These are phyloP conservation scores for Drosophila takahashii DNA, from an alignment of 1,140 invertebrate genomes.

Conservation along the genomic window DNA sequence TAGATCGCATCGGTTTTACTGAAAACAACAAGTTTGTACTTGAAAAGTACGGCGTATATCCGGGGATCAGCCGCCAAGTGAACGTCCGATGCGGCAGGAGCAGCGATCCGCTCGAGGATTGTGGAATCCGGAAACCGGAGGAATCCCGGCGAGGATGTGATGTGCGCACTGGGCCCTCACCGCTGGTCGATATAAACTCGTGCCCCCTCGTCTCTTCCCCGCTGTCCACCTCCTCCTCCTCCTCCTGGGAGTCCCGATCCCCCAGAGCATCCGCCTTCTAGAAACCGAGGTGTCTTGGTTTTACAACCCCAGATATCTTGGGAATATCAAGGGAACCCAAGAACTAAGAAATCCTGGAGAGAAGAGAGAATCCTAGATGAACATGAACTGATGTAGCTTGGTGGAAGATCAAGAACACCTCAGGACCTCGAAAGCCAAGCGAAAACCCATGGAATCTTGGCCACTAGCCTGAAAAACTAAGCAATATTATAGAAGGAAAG, in stretches of 20 bases:
- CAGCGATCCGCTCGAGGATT: constrained; percentile 6
- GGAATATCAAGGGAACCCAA: no score
- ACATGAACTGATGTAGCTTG: no score
- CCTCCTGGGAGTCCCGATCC: not conserved
- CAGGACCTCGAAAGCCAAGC: not conserved
- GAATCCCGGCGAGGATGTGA: constrained; percentile 29
- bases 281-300: not conserved
- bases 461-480: not conserved
- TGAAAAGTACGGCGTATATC: constrained; percentile 28
- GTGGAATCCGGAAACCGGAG: constrained; percentile 14
- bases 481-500: not conserved
- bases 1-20: no score
- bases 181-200: constrained; percentile 38
- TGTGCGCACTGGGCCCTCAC: constrained; percentile 31
- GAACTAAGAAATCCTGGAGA: no score
- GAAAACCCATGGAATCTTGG: not conserved
- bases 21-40: constrained; percentile 14
- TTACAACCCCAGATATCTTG: not conserved
- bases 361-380: no score
- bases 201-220: constrained; percentile 6
- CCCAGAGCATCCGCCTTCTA: not conserved
- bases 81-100: constrained; percentile 11
- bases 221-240: not conserved
- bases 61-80: not conserved
- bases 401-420: not conserved